Percentiles rank a stretch among this genome's conserved stretches.
Evolutionary conservation across 2,113 vertebrate species (phyloP).

Genomic region (Apistogramma diplotaenia): DNA sequence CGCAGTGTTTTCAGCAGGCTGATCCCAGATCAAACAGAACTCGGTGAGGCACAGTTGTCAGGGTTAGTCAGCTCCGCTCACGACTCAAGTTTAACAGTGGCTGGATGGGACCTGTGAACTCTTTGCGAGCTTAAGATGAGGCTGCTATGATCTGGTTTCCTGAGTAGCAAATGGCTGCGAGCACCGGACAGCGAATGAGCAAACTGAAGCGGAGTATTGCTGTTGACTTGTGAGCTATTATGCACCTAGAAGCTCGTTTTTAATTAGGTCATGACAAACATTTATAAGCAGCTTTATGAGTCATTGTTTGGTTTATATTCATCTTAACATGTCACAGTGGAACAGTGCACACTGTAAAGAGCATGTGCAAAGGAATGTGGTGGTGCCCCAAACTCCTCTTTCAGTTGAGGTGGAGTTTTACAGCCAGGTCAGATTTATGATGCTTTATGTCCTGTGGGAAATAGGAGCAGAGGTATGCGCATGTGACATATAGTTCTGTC

Average conservation of each 20-base stretch:
- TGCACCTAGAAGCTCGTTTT: not conserved
- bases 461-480: not conserved
- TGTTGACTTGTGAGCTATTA: not conserved
- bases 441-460: not conserved
- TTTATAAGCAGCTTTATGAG: not conserved
- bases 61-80: slow-evolving; percentile 6
- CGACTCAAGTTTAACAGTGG: slow-evolving; percentile 7
- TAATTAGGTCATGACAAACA: not conserved
- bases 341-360: not conserved
- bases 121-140: not conserved
- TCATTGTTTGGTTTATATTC: not conserved
- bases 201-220: not conserved
- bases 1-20: not conserved
- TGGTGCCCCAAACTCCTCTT: not conserved
- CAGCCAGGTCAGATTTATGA: not conserved
- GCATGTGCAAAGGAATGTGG: not conserved
- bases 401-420: not conserved
- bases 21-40: slow-evolving; percentile 16
- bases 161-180: not conserved
- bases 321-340: not conserved
- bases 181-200: not conserved
- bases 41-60: slow-evolving; percentile 26
- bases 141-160: not conserved
- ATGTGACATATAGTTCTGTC: not conserved
- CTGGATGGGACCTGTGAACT: slow-evolving; percentile 6